Evolutionary conservation across 2,888 invertebrate species (phyloP), one percentile per base, ranked within the genome.

Genomic region (Drosophila birchii): DNA sequence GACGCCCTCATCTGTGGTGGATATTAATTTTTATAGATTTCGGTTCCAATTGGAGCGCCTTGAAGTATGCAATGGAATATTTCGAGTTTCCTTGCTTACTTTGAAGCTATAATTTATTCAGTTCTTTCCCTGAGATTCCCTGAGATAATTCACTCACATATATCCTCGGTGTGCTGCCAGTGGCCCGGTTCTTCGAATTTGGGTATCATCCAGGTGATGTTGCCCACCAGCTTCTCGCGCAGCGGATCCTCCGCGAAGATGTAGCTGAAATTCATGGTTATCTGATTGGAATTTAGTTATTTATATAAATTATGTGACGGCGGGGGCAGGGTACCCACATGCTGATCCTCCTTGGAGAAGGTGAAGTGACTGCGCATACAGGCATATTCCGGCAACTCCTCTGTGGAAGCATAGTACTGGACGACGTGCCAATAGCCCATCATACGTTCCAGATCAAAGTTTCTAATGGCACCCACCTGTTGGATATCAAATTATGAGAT

Each of bases 251-350:
- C 96, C 0, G 95, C 95, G 86, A 96, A 97, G 63, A 96, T 96
- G 91, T 97, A 97, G 2, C 96, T 97, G 92, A 97, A 97, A 92
- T 97, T 96, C 97, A 97, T 97, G 1, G 96, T 96, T 53, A 97
- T 95, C 86, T 96, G 95, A 6, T 38, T 0, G 14, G 38, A 63
- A 36, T 9, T 16, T 4, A 29, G 4, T 34, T 14, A 20, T 14
- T 23, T 23, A n/a, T 18, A 14, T 4, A 8, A 12, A 20, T 7
- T 49, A 49, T 32, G 12, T 32, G 29, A 12, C n/a, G 16, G 12
- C 9, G 3, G 12, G 12, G 6, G 20, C 11, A 12, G 44, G 7
- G 20, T 36, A 88, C 91, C 89, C 67, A 92, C 92, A 79, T 92
- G 92, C 58, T 91, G 90, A 78, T 92, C 92, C 61, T 92, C 90